These are phyloP conservation scores for Apodemus agrarius DNA, from an alignment of 2,797 vertebrate species.

Conservation along the genomic window DNA sequence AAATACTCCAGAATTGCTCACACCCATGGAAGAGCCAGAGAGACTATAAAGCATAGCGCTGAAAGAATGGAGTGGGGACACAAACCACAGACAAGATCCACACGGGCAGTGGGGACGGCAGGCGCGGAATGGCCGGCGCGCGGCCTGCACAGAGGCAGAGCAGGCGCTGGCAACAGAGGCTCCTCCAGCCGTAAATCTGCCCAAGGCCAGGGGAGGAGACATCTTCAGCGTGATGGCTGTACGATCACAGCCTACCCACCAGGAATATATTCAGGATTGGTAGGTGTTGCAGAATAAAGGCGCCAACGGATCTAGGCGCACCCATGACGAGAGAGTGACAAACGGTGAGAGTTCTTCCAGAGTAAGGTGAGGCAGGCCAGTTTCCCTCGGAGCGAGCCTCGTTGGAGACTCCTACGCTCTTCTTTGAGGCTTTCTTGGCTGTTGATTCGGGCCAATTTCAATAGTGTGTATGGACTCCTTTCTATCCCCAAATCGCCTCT, in stretches of 20 bases:
- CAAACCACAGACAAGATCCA: neutral
- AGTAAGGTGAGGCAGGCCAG: neutral
- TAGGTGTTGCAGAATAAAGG: neutral
- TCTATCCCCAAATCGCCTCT: neutral
- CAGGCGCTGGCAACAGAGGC: too few species aligned
- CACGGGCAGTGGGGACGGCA: neutral
- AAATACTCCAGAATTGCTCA: neutral
- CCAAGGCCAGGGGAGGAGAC: fast-evolving
- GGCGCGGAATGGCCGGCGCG: neutral
- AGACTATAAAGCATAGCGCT: neutral
- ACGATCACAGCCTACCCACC: neutral
- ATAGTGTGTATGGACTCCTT: neutral
- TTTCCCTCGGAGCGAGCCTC: neutral
- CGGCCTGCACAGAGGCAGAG: fast-evolving
- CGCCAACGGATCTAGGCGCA: neutral
- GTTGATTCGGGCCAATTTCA: neutral
- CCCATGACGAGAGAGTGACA: neutral
- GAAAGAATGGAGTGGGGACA: neutral
- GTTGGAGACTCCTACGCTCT: neutral
- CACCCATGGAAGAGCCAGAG: neutral
- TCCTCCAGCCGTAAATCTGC: neutral
- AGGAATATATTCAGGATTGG: neutral
- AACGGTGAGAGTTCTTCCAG: neutral
- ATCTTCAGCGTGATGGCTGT: neutral
- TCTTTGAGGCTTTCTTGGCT: neutral